phyloP scores from a whole-genome alignment of 2,888 invertebrate species.

The Ommatoiulus sabulosus region DNA sequence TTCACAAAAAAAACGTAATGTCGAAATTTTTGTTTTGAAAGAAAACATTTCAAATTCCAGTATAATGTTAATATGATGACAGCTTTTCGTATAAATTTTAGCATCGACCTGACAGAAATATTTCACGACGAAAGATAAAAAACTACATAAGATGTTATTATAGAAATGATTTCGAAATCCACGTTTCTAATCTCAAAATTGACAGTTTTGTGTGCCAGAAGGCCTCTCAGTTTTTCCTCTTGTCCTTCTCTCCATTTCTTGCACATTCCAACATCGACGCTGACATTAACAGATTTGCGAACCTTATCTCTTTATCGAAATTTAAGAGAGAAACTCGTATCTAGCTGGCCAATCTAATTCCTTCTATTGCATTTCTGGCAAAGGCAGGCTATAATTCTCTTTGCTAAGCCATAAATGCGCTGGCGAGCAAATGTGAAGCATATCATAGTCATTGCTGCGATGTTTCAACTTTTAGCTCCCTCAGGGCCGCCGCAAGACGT shows the following conservation, averaged over 20 bases:
- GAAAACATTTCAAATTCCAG: too few species aligned
- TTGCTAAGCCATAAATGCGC: not conserved
- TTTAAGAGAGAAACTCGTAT: not conserved
- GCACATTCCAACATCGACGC: not conserved
- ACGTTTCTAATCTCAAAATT: too few species aligned
- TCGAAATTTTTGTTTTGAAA: too few species aligned
- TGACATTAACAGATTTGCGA: not conserved
- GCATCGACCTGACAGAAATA: too few species aligned
- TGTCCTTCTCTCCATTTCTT: not conserved
- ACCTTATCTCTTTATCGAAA: not conserved
- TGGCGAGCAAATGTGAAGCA: not conserved
- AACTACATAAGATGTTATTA: too few species aligned
- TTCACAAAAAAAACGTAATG: too few species aligned
- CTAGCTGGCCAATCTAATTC: not conserved
- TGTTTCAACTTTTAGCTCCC: conserved; percentile 64
- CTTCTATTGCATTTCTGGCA: not conserved
- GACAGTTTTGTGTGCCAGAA: too few species aligned
- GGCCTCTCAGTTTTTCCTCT: too few species aligned
- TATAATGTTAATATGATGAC: too few species aligned
- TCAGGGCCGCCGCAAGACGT: conserved; percentile 64
- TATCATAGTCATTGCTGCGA: not conserved
- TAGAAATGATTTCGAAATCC: too few species aligned
- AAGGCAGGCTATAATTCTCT: not conserved
- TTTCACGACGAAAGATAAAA: too few species aligned
- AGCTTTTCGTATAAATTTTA: too few species aligned